A percentile compares a stretch with the other conserved stretches of the same genome.
Conservation (phyloP, 2,797 vertebrate species). For the Hylomyscus alleni region DNA sequence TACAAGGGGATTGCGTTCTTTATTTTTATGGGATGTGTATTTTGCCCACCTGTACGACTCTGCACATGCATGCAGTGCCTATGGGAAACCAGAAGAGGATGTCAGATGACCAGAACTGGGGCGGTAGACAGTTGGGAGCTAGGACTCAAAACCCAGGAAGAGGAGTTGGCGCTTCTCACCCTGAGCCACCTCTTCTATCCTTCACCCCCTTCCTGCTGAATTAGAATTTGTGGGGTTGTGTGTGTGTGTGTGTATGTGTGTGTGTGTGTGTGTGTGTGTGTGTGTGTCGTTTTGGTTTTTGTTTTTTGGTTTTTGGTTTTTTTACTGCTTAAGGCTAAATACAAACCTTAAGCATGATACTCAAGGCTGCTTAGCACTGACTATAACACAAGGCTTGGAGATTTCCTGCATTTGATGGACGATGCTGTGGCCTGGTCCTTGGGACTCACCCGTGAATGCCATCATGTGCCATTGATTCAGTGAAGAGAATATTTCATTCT, state of each 20-base stretch:
- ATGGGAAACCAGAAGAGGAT: background rate
- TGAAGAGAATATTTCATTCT: background rate
- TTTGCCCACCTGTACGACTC: background rate
- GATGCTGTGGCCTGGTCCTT: background rate
- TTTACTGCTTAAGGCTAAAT: background rate
- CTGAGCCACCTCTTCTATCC: background rate
- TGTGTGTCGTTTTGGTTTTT: too few relatives aligned
- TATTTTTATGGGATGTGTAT: background rate
- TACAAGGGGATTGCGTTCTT: background rate
- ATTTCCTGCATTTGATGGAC: background rate
- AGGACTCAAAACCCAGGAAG: background rate
- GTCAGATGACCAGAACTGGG: background rate
- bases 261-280: background rate
- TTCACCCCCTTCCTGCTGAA: background rate
- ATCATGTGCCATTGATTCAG: background rate
- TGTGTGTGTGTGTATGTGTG: background rate
- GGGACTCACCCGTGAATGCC: background rate
- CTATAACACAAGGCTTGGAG: background rate
- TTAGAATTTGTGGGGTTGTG: background rate
- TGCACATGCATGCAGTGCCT: background rate
- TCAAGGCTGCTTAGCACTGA: background rate
- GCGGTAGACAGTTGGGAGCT: background rate
- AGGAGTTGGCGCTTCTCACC: too few relatives aligned
- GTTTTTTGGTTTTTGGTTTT: background rate
- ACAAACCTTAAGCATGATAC: background rate